Percentiles rank a stretch among this genome's conserved stretches.
Conservation (phyloP, 2,797 vertebrate species). For the Miichthys miiuy region DNA sequence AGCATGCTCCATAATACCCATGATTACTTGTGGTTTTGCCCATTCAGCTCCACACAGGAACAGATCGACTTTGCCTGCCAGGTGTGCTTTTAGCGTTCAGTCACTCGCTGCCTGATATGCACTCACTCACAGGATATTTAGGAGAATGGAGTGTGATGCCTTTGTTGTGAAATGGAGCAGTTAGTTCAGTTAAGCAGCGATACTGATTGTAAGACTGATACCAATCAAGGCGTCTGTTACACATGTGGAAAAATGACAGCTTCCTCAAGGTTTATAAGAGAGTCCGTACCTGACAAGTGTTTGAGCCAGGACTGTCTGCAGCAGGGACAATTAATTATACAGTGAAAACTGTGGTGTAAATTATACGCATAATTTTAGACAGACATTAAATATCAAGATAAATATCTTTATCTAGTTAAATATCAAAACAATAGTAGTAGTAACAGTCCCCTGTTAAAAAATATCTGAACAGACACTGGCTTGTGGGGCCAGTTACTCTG, state of each 20-base stretch:
- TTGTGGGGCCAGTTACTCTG: not conserved
- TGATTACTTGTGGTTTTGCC: constrained; percentile 81
- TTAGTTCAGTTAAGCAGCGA: constrained; percentile 34
- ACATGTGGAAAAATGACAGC: not conserved
- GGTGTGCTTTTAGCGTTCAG: constrained; percentile 66
- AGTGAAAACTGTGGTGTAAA: not conserved
- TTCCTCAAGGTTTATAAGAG: constrained; percentile 4
- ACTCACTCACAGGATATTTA: constrained; percentile 25
- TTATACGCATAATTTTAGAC: not conserved
- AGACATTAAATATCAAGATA: too few species aligned
- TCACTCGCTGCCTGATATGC: constrained; percentile 30
- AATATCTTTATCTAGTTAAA: too few species aligned
- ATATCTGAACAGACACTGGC: not conserved
- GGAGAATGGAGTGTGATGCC: constrained; percentile 27
- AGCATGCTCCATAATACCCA: constrained; percentile 75
- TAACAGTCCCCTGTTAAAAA: not conserved
- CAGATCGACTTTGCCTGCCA: constrained; percentile 61
- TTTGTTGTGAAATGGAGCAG: constrained; percentile 39
- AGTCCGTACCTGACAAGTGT: constrained; percentile 11
- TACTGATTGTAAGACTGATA: constrained; percentile 41
- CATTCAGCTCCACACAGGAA: constrained; percentile 69
- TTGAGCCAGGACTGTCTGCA: not conserved
- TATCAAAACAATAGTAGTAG: too few species aligned
- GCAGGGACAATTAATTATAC: not conserved
- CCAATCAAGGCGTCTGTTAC: constrained; percentile 10